Percentiles rank a stretch among this genome's conserved stretches.
Evolutionary conservation across 1,140 invertebrate genomes (phyloP).

Genomic region (Procambarus clarkii): DNA sequence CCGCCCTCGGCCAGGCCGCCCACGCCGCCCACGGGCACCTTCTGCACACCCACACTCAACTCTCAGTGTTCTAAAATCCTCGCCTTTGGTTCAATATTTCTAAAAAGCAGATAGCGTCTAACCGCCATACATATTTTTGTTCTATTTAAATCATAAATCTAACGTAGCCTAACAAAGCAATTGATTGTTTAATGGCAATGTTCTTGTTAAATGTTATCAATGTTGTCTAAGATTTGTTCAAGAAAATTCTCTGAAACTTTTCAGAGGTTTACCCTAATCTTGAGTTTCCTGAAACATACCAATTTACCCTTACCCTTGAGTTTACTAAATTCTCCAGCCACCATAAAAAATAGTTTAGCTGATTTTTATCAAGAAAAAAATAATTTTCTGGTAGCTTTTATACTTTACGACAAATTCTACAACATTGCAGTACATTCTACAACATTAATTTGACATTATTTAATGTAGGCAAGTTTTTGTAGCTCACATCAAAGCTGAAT

Average conservation of each 20-base stretch:
- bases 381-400: no score
- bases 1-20: not conserved
- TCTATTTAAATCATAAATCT: not conserved
- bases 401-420: no score
- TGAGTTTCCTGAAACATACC: no score
- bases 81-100: constrained; percentile 10
- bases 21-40: not conserved
- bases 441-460: no score
- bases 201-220: not conserved
- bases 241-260: not conserved
- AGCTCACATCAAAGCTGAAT: no score
- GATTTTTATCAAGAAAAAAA: no score
- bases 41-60: not conserved
- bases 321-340: no score
- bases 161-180: constrained; percentile 2
- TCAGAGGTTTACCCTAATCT: not conserved
- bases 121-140: not conserved
- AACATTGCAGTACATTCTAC: no score
- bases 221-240: not conserved
- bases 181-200: not conserved
- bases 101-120: not conserved
- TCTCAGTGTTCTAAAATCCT: constrained; percentile 14
- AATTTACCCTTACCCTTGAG: no score
- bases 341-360: no score
- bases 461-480: no score